phyloP scores from a whole-genome alignment of 2,797 vertebrate species.

The Carcharodon carcharias region DNA sequence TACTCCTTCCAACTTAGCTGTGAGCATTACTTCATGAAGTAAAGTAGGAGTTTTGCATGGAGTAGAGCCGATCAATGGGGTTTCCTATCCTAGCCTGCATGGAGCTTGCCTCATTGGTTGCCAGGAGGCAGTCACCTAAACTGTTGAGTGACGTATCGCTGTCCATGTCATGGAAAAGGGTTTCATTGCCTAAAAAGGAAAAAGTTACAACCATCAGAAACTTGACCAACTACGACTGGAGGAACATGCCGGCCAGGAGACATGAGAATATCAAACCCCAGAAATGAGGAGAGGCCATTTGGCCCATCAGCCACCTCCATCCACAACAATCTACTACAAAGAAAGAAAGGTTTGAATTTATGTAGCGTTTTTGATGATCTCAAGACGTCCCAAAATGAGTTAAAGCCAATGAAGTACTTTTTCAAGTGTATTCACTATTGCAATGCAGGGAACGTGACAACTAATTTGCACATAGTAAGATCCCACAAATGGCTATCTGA shows the following conservation, averaged over 20 bases:
- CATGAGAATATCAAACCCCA: not conserved
- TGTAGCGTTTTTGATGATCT: not conserved
- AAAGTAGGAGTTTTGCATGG: slow-evolving; percentile 98
- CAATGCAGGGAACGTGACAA: not conserved
- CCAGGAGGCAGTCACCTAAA: slow-evolving; percentile 71
- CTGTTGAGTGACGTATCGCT: slow-evolving; percentile 73
- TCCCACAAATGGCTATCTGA: not conserved
- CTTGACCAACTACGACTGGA: too few relatives aligned
- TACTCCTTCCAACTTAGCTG: not conserved
- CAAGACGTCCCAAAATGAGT: too few relatives aligned
- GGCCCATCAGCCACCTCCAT: not conserved
- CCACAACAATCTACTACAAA: not conserved
- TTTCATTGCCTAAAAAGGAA: slow-evolving; percentile 70
- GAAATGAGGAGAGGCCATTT: not conserved
- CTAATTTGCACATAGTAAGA: not conserved
- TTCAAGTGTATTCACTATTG: not conserved
- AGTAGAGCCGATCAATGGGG: slow-evolving; percentile 92
- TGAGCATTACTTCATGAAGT: slow-evolving; percentile 67
- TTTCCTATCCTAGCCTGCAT: slow-evolving; percentile 71
- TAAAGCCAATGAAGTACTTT: not conserved
- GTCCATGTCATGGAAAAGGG: slow-evolving; percentile 74
- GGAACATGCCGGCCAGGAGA: not conserved
- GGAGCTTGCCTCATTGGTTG: slow-evolving; percentile 64
- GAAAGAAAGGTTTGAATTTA: not conserved
- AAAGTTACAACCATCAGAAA: not conserved